Base-by-base conservation (phyloP, 1,140 invertebrate species). In the Metaphire vulgaris region DNA sequence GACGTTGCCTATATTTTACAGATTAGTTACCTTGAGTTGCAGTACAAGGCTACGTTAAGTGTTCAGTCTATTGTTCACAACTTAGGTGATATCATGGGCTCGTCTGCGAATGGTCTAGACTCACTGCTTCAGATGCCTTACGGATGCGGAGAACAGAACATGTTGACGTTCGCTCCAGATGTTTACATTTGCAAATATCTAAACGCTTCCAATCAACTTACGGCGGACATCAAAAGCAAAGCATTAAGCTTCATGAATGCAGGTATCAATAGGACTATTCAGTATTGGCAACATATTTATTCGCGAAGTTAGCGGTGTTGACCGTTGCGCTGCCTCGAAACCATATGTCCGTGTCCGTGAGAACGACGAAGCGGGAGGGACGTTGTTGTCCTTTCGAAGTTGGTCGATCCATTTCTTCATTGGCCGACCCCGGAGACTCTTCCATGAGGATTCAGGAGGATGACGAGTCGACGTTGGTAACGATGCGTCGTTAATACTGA, bases 131-230 rank as follows among this genome's bases (percentile, higher is more conserved):
- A 84, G 74, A 89, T 96, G 88, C 94, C 95, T 0, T 92, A 91
- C 74, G 94, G 93, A 0, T 97, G 95, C 86, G 94, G 95, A 16
- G 95, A 97, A 87, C 95, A 97, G 84, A 97, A 97, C 80, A 94
- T 97, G 92, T 86, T 96, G 0, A 92, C 94, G 80, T 93, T 96
- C 77, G 92, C 96, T 29, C 94, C 95, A 0, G 94, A 94, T 82
- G 91, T 97, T 80, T 91, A 95, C 67, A 89, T 95, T 68, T 84
- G 94, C 15, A 89, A 94, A 79, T 97, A 97, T 83, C 85, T 93
- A 0, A 89, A 88, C 28, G 84, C 87, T 0, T 88, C 88, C 0
- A 89, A 90, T 79, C 90, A 90, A 74, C 79, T 91, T n/a, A 90
- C 89, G 1, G 86, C 88, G 80, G 88, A 84, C 0, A 87, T 94